Conservation (phyloP, 2,113 vertebrate genomes). For the Alexandromys fortis region DNA sequence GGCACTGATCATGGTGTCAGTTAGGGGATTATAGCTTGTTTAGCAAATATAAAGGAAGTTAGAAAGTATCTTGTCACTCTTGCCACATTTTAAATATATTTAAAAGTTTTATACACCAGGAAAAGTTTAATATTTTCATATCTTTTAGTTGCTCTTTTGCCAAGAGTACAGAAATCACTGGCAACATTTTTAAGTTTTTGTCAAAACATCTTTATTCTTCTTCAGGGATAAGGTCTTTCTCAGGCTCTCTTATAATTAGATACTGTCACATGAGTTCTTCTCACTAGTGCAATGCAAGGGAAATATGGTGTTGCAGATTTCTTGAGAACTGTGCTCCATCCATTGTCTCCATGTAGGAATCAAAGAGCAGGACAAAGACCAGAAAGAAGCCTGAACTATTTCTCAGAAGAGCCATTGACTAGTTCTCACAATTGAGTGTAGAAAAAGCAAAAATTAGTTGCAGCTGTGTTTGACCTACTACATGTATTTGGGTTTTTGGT, state of each 20-base stretch:
- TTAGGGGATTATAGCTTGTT: not conserved
- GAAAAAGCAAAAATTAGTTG: constrained; percentile 15
- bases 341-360: not conserved
- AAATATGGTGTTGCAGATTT: not conserved
- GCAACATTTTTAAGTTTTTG: not conserved
- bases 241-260: not conserved
- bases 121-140: not conserved
- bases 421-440: not conserved
- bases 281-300: not conserved
- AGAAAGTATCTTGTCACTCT: not conserved
- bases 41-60: not conserved
- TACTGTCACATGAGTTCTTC: not conserved
- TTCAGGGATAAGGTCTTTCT: not conserved
- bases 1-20: not conserved
- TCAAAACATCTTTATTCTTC: not conserved
- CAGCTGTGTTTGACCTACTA: not conserved
- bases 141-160: not conserved
- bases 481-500: not conserved
- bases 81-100: not conserved
- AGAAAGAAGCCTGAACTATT: not conserved
- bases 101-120: not conserved
- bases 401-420: not conserved
- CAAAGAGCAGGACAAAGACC: not conserved
- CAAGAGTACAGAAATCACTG: not conserved
- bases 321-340: not conserved